Percentiles rank a stretch among this genome's conserved stretches.
These are phyloP conservation scores for Subacronicta megacephala DNA, from an alignment of 2,888 invertebrate genomes.

Conservation along the genomic window DNA sequence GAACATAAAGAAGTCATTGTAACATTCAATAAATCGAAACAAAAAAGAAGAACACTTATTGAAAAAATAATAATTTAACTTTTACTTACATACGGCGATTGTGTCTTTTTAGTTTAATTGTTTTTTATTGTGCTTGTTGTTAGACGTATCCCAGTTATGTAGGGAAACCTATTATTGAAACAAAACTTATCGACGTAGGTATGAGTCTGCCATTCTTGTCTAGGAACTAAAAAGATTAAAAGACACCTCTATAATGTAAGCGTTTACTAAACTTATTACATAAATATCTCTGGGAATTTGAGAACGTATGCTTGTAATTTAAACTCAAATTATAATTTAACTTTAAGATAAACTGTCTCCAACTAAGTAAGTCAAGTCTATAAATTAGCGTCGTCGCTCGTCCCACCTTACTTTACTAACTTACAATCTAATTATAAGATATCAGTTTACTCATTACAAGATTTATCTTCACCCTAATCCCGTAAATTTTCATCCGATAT, in stretches of 20 bases:
- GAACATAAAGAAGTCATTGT: no score
- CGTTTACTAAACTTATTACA: conserved; percentile 15
- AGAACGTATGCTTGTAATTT: conserved; percentile 32
- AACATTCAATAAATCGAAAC: no score
- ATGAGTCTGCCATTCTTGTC: background rate
- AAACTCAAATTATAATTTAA: conserved; percentile 52
- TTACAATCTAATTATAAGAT: conserved; percentile 57
- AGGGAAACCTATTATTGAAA: no score
- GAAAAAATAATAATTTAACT: no score
- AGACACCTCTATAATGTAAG: background rate
- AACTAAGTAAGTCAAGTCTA: conserved; percentile 31
- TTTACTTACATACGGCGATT: no score
- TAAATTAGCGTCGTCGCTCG: conserved; percentile 47
- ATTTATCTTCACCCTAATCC: conserved; percentile 44
- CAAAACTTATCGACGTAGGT: no score
- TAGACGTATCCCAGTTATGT: no score
- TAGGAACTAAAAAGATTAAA: background rate
- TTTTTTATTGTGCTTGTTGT: no score
- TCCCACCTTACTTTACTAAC: conserved; percentile 35
- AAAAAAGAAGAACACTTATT: no score
- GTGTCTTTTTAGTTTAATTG: no score
- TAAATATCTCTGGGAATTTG: conserved; percentile 32
- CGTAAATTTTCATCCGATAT: conserved; percentile 47
- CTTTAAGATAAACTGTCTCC: conserved; percentile 46
- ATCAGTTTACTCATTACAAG: conserved; percentile 57